phyloP scores from a whole-genome alignment of 2,113 vertebrate species.

The Dermatemys mawii region DNA sequence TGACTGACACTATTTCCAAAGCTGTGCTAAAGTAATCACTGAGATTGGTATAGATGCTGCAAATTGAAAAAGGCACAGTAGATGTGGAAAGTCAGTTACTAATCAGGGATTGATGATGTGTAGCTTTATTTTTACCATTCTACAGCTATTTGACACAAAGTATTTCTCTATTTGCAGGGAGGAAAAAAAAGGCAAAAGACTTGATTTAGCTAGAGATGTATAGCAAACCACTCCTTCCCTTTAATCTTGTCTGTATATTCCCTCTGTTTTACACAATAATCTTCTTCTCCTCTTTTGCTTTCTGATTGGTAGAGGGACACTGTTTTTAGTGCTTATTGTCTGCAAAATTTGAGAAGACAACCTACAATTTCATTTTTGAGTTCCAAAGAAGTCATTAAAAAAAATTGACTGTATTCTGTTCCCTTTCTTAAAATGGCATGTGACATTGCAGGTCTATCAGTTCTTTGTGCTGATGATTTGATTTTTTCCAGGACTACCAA shows the following conservation, averaged over 20 bases:
- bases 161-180: not conserved
- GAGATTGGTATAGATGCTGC: not conserved
- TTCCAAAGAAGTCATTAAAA: not conserved
- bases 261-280: not conserved
- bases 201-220: not conserved
- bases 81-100: not conserved
- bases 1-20: not conserved
- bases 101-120: not conserved
- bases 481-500: not conserved
- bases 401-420: too few species aligned
- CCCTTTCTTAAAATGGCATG: not conserved
- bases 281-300: not conserved
- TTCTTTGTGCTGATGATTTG: not conserved
- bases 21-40: not conserved
- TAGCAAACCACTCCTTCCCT: not conserved
- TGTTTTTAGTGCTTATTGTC: fast-evolving
- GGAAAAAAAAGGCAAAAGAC: fast-evolving
- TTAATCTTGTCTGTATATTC: fast-evolving
- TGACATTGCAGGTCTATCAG: not conserved
- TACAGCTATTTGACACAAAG: fast-evolving
- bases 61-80: not conserved
- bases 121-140: not conserved
- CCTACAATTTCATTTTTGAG: not conserved
- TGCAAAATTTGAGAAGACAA: not conserved
- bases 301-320: fast-evolving